These are phyloP conservation scores for Penaeus vannamei DNA, from an alignment of 1,140 invertebrate genomes.

Conservation along the genomic window DNA sequence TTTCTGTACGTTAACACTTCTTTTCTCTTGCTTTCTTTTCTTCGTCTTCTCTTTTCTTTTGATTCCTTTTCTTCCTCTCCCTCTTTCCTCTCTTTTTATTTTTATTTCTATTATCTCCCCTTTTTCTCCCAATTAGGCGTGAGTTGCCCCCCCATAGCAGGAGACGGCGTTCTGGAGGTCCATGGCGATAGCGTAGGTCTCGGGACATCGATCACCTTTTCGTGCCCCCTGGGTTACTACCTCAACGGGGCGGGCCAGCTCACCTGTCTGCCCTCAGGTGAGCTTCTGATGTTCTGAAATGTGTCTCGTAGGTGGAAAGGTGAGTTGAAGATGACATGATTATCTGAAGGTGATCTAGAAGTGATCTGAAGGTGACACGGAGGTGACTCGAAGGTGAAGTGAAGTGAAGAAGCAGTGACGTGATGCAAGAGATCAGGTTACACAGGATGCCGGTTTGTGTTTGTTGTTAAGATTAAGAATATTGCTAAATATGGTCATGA, in stretches of 20 bases:
- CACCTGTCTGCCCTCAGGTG: slow-evolving; percentile 54
- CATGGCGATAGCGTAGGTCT: slow-evolving; percentile 48
- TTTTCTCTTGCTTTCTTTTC: no score
- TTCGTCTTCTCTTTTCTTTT: no score
- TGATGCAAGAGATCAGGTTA: no score
- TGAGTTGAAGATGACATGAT: no score
- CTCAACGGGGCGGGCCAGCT: slow-evolving; percentile 8
- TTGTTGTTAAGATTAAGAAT: no score
- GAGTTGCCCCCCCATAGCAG: slow-evolving; percentile 38
- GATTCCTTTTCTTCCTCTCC: background rate
- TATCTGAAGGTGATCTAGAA: no score
- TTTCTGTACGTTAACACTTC: no score
- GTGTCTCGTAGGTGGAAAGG: background rate
- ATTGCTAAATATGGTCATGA: no score
- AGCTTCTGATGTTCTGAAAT: background rate
- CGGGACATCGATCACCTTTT: slow-evolving; percentile 46
- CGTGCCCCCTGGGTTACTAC: slow-evolving; percentile 46
- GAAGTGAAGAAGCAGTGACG: no score
- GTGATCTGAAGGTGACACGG: no score
- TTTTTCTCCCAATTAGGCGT: slow-evolving; percentile 12
- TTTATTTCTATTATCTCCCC: background rate
- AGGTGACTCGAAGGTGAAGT: no score
- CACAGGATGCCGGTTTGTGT: no score
- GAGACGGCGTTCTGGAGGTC: slow-evolving; percentile 38
- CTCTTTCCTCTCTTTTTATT: background rate